Evolutionary conservation across 2,888 invertebrate species (phyloP).

Genomic region (Caenorhabditis doughertyi): DNA sequence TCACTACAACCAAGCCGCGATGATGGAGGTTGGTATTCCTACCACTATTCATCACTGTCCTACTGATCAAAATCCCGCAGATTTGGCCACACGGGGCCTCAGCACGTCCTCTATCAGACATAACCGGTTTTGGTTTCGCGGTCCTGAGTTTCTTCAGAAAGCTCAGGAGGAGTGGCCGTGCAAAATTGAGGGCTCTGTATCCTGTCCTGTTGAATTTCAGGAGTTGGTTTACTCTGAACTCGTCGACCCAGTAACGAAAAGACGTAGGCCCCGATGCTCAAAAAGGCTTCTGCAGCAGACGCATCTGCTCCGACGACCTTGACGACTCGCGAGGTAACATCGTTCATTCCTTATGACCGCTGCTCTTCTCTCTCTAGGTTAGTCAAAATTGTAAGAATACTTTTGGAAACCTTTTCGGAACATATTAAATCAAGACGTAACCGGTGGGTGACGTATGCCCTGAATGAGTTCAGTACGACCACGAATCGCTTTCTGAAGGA

Average conservation of each 20-base stretch:
- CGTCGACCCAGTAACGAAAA: background rate
- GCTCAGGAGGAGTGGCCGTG: slow-evolving; percentile 4
- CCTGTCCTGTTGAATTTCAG: background rate
- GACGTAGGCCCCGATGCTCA: background rate
- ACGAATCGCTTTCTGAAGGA: background rate
- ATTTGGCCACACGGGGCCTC: slow-evolving; percentile 73
- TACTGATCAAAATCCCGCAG: slow-evolving; percentile 76
- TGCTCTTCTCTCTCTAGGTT: too few species aligned
- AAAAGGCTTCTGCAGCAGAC: background rate
- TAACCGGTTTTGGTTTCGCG: slow-evolving; percentile 47
- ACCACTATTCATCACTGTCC: slow-evolving; percentile 63
- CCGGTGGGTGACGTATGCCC: too few species aligned
- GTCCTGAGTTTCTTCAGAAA: slow-evolving; percentile 38
- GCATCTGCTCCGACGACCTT: too few species aligned
- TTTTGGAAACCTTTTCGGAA: too few species aligned
- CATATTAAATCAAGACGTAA: too few species aligned
- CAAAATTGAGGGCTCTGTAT: background rate
- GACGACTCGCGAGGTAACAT: too few species aligned
- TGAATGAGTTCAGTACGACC: background rate
- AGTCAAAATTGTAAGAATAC: too few species aligned
- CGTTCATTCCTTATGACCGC: too few species aligned
- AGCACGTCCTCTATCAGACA: slow-evolving; percentile 31
- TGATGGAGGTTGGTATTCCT: background rate
- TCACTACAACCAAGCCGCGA: background rate
- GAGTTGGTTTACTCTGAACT: background rate